Evolutionary conservation across 2,797 vertebrate species (phyloP).

Genomic region (Sebastes iracundus): DNA sequence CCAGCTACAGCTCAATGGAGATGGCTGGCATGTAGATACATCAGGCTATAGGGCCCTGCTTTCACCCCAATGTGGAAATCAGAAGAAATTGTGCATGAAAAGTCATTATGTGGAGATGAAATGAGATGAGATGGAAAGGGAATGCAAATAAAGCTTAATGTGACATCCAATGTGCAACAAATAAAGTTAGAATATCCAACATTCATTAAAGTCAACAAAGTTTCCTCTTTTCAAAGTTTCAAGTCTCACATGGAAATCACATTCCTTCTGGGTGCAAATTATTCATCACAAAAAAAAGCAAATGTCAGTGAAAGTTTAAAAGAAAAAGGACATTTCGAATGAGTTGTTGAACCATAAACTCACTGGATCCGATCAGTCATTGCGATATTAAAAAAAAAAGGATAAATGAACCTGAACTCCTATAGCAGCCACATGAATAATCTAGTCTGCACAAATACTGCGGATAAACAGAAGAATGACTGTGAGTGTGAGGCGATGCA

Average conservation of each 20-base stretch:
- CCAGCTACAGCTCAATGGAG: not conserved
- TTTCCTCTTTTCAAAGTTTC: not conserved
- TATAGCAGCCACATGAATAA: constrained; percentile 25
- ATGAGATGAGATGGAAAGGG: not conserved
- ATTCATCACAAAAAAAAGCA: constrained; percentile 2
- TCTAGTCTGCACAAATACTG: constrained; percentile 22
- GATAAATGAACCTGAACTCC: constrained; percentile 40
- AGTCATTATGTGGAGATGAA: not conserved
- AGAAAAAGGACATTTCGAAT: not conserved
- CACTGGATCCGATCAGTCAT: constrained; percentile 2
- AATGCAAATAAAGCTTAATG: not conserved
- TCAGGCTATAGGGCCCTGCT: not conserved
- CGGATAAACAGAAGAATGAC: constrained; percentile 27
- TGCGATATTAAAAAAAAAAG: constrained; percentile 37
- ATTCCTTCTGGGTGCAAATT: not conserved
- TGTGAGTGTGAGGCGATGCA: constrained; percentile 11
- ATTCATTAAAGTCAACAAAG: not conserved
- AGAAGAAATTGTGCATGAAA: not conserved
- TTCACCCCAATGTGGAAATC: not conserved
- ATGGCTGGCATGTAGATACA: not conserved
- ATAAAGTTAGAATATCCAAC: not conserved
- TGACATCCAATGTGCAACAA: not conserved
- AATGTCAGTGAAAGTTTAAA: not conserved
- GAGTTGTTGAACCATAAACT: constrained; percentile 3
- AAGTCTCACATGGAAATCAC: not conserved